Evolutionary conservation across 1,140 invertebrate species (phyloP).

Genomic region (Drosophila pachea): DNA sequence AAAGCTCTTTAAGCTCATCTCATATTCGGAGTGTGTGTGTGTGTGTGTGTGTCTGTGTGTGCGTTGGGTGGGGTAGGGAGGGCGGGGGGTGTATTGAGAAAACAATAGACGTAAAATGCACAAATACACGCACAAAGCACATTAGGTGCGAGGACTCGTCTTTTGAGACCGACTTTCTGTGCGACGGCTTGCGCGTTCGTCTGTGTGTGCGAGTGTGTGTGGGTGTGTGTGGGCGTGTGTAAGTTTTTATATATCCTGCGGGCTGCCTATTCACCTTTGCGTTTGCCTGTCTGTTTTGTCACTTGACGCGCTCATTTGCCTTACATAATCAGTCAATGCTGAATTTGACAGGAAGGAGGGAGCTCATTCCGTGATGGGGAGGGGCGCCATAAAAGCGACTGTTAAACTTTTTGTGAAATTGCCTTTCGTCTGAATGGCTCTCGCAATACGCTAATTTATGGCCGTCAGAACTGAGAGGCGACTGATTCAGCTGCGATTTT

Average conservation of each 20-base stretch:
- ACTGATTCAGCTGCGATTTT: constrained; percentile 26
- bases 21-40: constrained; percentile 21
- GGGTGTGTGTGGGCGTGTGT: constrained; percentile 5
- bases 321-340: constrained; percentile 70
- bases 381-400: constrained; percentile 44
- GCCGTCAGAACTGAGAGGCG: constrained; percentile 33
- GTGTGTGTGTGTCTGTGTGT: constrained; percentile 21
- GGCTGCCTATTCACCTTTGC: constrained; percentile 1
- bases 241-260: constrained; percentile 54
- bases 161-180: background rate
- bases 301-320: constrained; percentile 58
- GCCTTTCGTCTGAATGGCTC: constrained; percentile 37
- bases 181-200: background rate
- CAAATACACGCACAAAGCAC: constrained; percentile 38
- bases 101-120: constrained; percentile 72
- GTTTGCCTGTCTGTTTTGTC: constrained; percentile 11
- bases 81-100: constrained; percentile 25
- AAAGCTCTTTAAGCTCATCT: constrained; percentile 39
- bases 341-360: background rate
- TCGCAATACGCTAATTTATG: constrained; percentile 64
- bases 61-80: too few species aligned
- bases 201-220: constrained; percentile 7
- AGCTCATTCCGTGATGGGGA: background rate
- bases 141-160: constrained; percentile 7
- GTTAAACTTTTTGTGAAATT: constrained; percentile 64